Base-by-base conservation (phyloP, 2,888 invertebrate genomes). In the Opisthograptis luteolata region DNA sequence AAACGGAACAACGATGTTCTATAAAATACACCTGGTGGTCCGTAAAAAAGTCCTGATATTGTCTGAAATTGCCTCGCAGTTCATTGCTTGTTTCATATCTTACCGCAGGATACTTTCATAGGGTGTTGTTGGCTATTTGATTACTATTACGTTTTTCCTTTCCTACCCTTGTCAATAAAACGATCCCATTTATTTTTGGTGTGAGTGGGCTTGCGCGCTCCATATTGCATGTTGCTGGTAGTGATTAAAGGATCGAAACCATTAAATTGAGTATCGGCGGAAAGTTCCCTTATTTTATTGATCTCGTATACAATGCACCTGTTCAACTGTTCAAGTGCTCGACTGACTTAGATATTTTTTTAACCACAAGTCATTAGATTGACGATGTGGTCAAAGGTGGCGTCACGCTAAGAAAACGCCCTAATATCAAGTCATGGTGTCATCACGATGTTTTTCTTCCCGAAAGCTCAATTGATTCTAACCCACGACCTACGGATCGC, bases 11-110 rank as follows among this genome's bases (percentile, higher is more conserved):
- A 61, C 72, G 71, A 60, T 64, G 70, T 72, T 70, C 76, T 73
- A 82, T 84, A 81, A 84, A 82, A 71, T 74, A 79, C 84, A 84
- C 81, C 83, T 83, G 84, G 65, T 79, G 78, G 76, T 75, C 68
- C 73, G 73, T 79, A 80, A 82, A 82, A 79, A 81, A 78, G 44
- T 68, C 62, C 66, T 64, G 68, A 70, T 73, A 78, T 74, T 77
- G 70, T 73, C 58, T 61, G 49, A 68, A 77, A 76, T 70, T 69
- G 73, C 68, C 74, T 70, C 73, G 69, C 73, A 72, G 70, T 70
- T 75, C 74, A 73, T 77, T 68, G 70, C 58, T 64, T 70, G 66
- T 73, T 75, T 73, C 68, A 74, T 76, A 72, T 73, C 68, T 68
- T 53, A 53, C 60, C 55, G 53, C 63, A 34, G 34, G 35, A 41